Evolutionary conservation across 2,888 invertebrate genomes (phyloP).

Genomic region (Pterobdella sp.): DNA sequence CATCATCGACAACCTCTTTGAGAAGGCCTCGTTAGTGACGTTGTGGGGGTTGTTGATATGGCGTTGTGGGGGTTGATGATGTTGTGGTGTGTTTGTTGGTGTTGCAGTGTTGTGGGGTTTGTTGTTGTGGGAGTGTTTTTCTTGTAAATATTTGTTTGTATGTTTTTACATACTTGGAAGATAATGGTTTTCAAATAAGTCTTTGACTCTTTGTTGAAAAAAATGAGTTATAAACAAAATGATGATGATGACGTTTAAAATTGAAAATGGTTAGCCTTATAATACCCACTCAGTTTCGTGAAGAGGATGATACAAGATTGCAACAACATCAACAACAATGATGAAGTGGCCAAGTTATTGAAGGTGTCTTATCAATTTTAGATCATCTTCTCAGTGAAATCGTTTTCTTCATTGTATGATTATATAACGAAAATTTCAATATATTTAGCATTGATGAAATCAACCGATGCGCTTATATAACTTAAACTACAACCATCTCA

Average conservation of each 20-base stretch:
- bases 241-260: no score
- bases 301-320: constrained; percentile 92
- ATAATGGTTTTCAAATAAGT: no score
- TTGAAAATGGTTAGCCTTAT: no score
- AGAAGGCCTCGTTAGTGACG: constrained; percentile 62
- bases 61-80: neutral
- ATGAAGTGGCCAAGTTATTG: constrained; percentile 78
- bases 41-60: neutral
- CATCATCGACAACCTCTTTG: constrained; percentile 74
- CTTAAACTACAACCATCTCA: neutral
- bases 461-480: neutral
- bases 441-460: no score
- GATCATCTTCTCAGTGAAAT: neutral
- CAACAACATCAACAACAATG: constrained; percentile 77
- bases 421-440: no score
- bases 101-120: constrained; percentile 10
- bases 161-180: no score
- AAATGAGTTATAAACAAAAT: no score
- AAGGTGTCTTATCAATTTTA: constrained; percentile 40
- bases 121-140: neutral
- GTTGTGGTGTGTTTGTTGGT: neutral
- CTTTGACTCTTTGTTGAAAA: no score
- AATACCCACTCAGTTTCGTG: constrained; percentile 57
- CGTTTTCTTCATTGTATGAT: neutral
- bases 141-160: constrained; percentile 11